Evolutionary conservation across 1,140 invertebrate species (phyloP), one percentile per base, ranked within the genome.

Genomic region (Chlorops oryzae): DNA sequence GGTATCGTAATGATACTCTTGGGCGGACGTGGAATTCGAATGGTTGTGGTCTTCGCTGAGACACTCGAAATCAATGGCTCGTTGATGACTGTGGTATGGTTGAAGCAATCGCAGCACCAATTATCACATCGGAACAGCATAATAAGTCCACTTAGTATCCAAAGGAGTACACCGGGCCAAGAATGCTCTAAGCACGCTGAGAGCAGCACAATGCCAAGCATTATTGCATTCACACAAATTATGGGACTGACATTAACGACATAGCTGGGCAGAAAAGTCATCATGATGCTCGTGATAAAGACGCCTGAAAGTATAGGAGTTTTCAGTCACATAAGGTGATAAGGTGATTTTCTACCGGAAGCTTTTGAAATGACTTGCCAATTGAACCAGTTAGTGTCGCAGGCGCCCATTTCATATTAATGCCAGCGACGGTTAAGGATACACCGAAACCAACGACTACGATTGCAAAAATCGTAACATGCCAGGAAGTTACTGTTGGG

Each of bases 91-190:
- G 58, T 62, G 15, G 64, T 55, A 22, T 59, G 63, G 40, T 70
- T 65, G 2, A 72, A 65, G 40, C 70, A 72, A 40, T 59, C 56
- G 56, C 69, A 72, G 44, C 70, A 72, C 42, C 59, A 64, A 10
- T 59, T 64, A 50, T 72, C 69, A 43, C 70, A 72, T 12, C 67
- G 62, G 21, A 67, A 46, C 24, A 69, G 22, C 34, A 72, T 32
- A 1, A 62, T 34, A 2, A 70, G 43, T 0, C 70, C 70, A 3
- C 59, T 54, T 40, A 67, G 3, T 24, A 69, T 38, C 70, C 70
- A 72, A 50, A 70, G 46, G 10, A 67, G 5, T 21, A 72, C 49
- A 5, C 65, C 69, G 0, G 62, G 65, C 69, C 70, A 72, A 5
- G 67, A 63, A 43, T 65, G 57, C 1, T 51, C 38, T 3, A 61